phyloP scores from a whole-genome alignment of 2,888 invertebrate species.

The Napeogenes sylphis region DNA sequence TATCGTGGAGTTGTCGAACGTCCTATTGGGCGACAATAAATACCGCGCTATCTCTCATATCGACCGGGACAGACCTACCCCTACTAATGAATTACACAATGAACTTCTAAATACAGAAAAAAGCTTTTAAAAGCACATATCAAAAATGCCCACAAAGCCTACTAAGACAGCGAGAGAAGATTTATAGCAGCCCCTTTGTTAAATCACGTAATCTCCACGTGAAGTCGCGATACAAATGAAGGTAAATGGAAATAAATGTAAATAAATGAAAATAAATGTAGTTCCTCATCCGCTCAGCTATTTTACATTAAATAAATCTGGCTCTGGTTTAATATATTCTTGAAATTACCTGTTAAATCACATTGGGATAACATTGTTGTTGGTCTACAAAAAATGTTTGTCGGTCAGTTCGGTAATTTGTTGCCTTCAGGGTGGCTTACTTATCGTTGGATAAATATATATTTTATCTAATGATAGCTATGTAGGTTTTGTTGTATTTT shows the following conservation, averaged over 20 bases:
- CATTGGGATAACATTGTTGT: slow-evolving; percentile 74
- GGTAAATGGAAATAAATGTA: slow-evolving; percentile 77
- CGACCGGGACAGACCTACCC: slow-evolving; percentile 69
- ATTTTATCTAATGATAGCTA: slow-evolving; percentile 43
- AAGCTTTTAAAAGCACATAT: slow-evolving; percentile 79
- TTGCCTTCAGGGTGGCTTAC: slow-evolving; percentile 71
- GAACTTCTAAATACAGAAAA: slow-evolving; percentile 78
- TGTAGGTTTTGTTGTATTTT: too few relatives aligned
- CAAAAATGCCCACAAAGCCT: slow-evolving; percentile 78
- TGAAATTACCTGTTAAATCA: slow-evolving; percentile 77
- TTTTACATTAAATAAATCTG: slow-evolving; percentile 73
- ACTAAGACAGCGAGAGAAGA: slow-evolving; percentile 75
- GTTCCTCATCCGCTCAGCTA: slow-evolving; percentile 74
- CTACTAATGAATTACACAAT: slow-evolving; percentile 77
- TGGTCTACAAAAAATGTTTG: slow-evolving; percentile 69
- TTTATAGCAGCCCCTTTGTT: slow-evolving; percentile 76
- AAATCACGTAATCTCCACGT: slow-evolving; percentile 78
- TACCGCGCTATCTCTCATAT: slow-evolving; percentile 73
- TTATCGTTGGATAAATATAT: slow-evolving; percentile 53
- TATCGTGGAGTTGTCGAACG: slow-evolving; percentile 62
- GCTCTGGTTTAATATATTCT: slow-evolving; percentile 70
- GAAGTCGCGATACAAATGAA: slow-evolving; percentile 74
- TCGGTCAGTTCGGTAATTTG: slow-evolving; percentile 66
- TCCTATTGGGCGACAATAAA: slow-evolving; percentile 71
- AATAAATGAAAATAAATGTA: slow-evolving; percentile 68